Percentiles rank a stretch among this genome's conserved stretches.
phyloP scores from a whole-genome alignment of 2,888 invertebrate genomes.

The Anarsia innoxiella region DNA sequence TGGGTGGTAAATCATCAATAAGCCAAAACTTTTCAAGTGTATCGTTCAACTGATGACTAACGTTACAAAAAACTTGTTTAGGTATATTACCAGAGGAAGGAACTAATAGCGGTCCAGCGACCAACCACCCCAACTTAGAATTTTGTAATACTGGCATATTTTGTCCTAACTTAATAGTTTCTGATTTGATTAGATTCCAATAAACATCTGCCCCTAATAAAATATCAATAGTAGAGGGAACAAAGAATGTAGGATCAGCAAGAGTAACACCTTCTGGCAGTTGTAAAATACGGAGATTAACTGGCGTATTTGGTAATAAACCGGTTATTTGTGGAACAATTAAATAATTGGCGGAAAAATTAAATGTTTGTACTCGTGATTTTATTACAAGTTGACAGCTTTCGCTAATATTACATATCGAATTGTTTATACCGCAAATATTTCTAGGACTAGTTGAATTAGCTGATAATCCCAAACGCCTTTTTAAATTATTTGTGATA shows the following conservation, averaged over 20 bases:
- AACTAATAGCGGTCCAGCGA: too few species aligned
- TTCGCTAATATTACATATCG: neutral
- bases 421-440: neutral
- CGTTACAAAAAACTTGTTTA: too few species aligned
- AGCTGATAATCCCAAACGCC: conserved; percentile 1
- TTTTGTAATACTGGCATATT: neutral
- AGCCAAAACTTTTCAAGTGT: too few species aligned
- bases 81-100: too few species aligned
- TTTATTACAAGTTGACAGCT: neutral
- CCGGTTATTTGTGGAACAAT: neutral
- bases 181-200: neutral
- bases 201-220: neutral
- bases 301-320: neutral
- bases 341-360: neutral
- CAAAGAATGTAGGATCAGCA: neutral
- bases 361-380: neutral
- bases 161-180: neutral
- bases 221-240: neutral
- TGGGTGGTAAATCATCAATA: too few species aligned
- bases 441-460: neutral
- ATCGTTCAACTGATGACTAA: too few species aligned
- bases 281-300: neutral
- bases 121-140: neutral
- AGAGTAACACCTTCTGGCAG: neutral
- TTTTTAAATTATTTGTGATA: neutral